phyloP scores from a whole-genome alignment of 2,797 vertebrate genomes.

The Mormyrops boulengeri region DNA sequence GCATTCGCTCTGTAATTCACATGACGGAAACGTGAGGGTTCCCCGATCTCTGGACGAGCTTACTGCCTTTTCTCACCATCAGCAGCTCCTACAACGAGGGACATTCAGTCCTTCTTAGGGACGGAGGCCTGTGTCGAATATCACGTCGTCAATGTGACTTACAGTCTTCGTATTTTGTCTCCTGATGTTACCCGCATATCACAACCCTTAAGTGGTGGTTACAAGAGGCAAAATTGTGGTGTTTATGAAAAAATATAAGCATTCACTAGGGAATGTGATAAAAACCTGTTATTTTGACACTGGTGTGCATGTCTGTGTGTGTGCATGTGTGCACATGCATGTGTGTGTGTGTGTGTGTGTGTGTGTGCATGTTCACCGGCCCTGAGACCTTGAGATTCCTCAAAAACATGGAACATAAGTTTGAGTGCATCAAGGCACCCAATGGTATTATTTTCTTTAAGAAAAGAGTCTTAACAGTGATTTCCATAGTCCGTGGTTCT shows the following conservation, averaged over 20 bases:
- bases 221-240: not conserved
- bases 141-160: not conserved
- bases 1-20: not conserved
- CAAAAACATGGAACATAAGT: too few species aligned
- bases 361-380: not conserved
- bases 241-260: not conserved
- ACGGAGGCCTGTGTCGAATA: not conserved
- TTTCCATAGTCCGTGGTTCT: not conserved
- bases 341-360: not conserved
- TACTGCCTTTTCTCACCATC: not conserved
- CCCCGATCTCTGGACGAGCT: too few species aligned
- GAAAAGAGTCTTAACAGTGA: not conserved
- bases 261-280: not conserved
- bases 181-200: not conserved
- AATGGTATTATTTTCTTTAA: not conserved
- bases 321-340: not conserved
- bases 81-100: not conserved
- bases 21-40: not conserved
- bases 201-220: not conserved
- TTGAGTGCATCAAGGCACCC: slow-evolving; percentile 2
- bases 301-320: not conserved
- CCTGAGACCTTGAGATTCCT: not conserved
- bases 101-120: not conserved
- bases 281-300: too few species aligned
- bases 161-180: not conserved